phyloP scores from a whole-genome alignment of 2,797 vertebrate genomes.

The Manis crassicaudata region DNA sequence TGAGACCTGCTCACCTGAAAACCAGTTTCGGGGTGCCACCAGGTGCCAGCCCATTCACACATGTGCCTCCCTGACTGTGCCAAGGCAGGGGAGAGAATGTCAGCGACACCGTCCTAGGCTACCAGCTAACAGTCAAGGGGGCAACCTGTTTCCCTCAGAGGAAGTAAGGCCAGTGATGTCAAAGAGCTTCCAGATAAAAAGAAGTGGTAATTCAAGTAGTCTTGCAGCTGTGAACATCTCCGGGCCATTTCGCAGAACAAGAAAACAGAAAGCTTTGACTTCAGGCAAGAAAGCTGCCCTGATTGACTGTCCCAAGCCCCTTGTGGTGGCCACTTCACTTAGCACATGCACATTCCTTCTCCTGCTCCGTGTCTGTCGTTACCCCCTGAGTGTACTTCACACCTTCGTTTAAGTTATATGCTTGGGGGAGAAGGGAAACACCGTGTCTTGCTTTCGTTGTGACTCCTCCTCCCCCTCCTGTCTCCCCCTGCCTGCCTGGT shows the following conservation, averaged over 20 bases:
- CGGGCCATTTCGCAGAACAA: not conserved
- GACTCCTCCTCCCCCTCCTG: not conserved
- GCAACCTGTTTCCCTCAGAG: conserved; percentile 43
- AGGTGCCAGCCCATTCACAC: not conserved
- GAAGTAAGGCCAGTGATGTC: conserved; percentile 26
- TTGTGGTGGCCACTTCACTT: too few species aligned
- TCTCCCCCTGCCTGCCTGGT: not conserved
- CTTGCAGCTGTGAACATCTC: conserved; percentile 35
- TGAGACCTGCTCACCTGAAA: not conserved
- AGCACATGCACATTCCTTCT: fast-evolving
- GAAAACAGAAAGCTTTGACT: not conserved
- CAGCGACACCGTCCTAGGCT: conserved; percentile 21
- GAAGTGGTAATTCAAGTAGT: conserved; percentile 10
- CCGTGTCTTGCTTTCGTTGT: not conserved
- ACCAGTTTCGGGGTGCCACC: not conserved
- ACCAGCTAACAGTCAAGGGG: not conserved
- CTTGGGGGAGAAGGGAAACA: not conserved
- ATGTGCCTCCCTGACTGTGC: not conserved
- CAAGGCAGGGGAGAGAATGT: not conserved
- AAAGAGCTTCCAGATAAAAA: conserved; percentile 20
- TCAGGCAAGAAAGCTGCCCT: not conserved
- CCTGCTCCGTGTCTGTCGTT: not conserved
- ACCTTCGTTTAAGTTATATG: not conserved
- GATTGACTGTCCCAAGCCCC: not conserved
- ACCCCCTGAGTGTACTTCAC: not conserved